Conservation (phyloP, 2,888 invertebrate species). For the Incurvaria masculella region DNA sequence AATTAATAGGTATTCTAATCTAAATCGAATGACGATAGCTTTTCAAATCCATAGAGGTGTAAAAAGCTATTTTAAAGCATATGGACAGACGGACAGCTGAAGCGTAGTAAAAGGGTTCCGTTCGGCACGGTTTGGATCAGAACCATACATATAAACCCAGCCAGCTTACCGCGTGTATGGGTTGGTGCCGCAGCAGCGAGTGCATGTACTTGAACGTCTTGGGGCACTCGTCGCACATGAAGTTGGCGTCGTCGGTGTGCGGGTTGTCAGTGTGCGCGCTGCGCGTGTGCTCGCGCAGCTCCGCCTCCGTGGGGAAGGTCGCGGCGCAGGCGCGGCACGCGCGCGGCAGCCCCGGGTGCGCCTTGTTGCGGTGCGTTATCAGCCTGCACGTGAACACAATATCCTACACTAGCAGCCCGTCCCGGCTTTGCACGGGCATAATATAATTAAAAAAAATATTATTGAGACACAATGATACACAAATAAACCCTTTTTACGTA, state of each 20-base stretch:
- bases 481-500: too few species aligned
- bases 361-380: slow-evolving; percentile 38
- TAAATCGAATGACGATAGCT: too few species aligned
- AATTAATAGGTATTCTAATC: too few species aligned
- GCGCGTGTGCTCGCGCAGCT: slow-evolving; percentile 27
- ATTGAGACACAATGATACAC: too few species aligned
- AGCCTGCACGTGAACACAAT: too few species aligned
- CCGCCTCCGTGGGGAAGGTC: slow-evolving; percentile 23
- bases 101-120: too few species aligned
- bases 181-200: slow-evolving; percentile 42
- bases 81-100: too few species aligned
- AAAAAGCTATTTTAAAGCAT: background rate
- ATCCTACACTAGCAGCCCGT: too few species aligned
- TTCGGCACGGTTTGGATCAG: background rate
- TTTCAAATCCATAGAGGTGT: background rate
- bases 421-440: too few species aligned
- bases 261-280: slow-evolving; percentile 21
- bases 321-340: slow-evolving; percentile 34
- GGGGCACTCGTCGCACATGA: slow-evolving; percentile 36
- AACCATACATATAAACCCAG: background rate
- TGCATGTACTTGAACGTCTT: slow-evolving; percentile 44
- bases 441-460: too few species aligned
- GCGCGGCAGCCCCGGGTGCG: slow-evolving; percentile 8
- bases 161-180: slow-evolving; percentile 39
- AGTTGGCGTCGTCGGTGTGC: slow-evolving; percentile 26